Evolutionary conservation across 2,113 vertebrate genomes (phyloP).

Genomic region (Lepidothrix coronata): DNA sequence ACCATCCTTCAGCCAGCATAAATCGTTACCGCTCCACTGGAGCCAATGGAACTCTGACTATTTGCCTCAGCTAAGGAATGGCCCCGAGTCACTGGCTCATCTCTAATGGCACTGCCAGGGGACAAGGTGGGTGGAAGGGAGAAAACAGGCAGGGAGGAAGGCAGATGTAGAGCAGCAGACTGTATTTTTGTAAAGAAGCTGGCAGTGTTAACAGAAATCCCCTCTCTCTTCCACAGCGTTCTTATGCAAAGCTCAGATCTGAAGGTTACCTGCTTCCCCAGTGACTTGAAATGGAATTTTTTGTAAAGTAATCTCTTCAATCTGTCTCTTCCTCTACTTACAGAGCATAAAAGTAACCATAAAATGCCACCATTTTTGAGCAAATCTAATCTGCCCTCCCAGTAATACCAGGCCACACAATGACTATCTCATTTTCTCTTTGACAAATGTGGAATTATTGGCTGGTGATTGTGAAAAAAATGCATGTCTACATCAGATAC

Average conservation of each 20-base stretch:
- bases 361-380: constrained; percentile 59
- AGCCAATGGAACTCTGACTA: not conserved
- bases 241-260: constrained; percentile 61
- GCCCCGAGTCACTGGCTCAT: not conserved
- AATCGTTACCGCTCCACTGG: not conserved
- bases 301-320: constrained; percentile 59
- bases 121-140: not conserved
- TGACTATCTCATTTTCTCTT: constrained; percentile 67
- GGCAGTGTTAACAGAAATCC: constrained; percentile 1
- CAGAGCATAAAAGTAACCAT: constrained; percentile 51
- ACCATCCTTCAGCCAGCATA: not conserved
- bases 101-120: not conserved
- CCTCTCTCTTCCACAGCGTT: not conserved
- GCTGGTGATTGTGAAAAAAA: not conserved
- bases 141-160: not conserved
- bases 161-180: not conserved
- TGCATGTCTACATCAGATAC: constrained; percentile 38
- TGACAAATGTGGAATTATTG: constrained; percentile 60
- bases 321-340: constrained; percentile 57
- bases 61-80: not conserved
- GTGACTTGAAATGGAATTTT: constrained; percentile 60
- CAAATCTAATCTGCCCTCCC: constrained; percentile 65
- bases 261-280: constrained; percentile 66
- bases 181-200: not conserved
- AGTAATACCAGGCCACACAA: constrained; percentile 42